Evolutionary conservation across 2,888 invertebrate species (phyloP).

Genomic region (Spisula solida): DNA sequence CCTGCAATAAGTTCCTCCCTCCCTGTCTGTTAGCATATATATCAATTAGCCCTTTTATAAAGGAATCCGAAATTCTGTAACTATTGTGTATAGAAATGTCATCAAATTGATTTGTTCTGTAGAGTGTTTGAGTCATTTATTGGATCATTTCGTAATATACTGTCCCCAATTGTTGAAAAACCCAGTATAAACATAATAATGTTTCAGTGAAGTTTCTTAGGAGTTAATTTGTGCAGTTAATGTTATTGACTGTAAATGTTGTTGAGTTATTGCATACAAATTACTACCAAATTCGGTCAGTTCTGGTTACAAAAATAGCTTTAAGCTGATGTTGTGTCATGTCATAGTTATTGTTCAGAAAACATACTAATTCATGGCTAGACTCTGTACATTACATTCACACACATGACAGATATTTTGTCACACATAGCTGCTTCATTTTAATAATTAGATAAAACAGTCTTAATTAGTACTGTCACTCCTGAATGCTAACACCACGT

Average conservation of each 20-base stretch:
- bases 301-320: no score
- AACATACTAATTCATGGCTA: background rate
- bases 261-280: no score
- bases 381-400: background rate
- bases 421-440: conserved; percentile 4
- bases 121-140: background rate
- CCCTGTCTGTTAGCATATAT: background rate
- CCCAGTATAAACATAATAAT: no score
- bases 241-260: no score
- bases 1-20: background rate
- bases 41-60: background rate
- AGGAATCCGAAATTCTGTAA: background rate
- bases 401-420: background rate
- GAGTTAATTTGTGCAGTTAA: no score
- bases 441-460: conserved; percentile 12
- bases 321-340: no score
- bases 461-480: conserved; percentile 12
- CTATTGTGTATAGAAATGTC: background rate
- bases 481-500: background rate
- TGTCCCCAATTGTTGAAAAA: no score
- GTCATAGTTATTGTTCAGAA: background rate
- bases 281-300: no score
- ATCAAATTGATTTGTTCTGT: background rate
- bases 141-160: background rate
- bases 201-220: no score